Base-by-base conservation (phyloP, 2,113 vertebrate species). In the Tor tambroides region DNA sequence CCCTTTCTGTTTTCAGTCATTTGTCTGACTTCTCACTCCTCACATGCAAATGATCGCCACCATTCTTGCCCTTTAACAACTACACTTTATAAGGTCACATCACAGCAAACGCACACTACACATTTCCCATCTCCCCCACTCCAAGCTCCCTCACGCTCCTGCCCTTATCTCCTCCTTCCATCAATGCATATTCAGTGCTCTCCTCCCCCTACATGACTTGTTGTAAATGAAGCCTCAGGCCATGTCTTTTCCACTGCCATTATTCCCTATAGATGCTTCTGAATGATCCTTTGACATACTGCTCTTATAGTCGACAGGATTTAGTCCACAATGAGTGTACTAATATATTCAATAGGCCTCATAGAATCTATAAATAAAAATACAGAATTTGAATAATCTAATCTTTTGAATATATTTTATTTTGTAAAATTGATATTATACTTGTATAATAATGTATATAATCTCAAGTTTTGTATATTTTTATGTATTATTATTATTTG, bases 191-290 rank as follows among this genome's bases (percentile, higher is more conserved):
- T 28, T 46, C 15, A 61, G 41, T 54, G 74, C 43, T 80, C 79
- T 67, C 61, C 80, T 82, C 65, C 65, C 67, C 67, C 65, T 49
- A 14, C 81, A 83, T 17, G 38, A 43, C 75, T 80, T 51, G 61
- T 78, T 26, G 56, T 41, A 80, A 86, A 86, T 28, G 46, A 30
- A 86, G 77, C 85, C 77, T 38, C n/a, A 59, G 85, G 84, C 75
- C 10, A 67, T 12, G 61, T n/a, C 14, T 71, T 56, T 35, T 10
- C 56, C 14, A 41, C 59, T 49, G 41, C 21, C 12, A 38, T 67
- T 35, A 71, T 54, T 80, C 69, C 61, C 38, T n/a, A 23, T 1
- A 32, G 14, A 69, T 14, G 35, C n/a, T 26, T 86, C 5, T n/a
- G 6, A 38, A 41, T 41, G 12, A 63, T 17, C 12, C 1, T 63